Conservation (phyloP, 1,140 invertebrate genomes). For the Pogonus chalceus region DNA sequence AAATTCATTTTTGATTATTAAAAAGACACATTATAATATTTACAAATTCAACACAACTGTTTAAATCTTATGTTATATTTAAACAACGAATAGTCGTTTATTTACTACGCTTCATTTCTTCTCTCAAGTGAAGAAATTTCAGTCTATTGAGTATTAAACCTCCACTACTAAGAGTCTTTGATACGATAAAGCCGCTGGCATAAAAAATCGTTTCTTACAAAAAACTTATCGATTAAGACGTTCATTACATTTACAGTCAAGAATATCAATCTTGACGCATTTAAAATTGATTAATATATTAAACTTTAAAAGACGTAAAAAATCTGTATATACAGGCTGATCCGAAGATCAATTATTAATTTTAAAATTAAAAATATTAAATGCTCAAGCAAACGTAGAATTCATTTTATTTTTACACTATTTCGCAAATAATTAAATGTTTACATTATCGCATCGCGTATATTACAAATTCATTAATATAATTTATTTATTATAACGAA, state of each 20-base stretch:
- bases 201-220: too few species aligned
- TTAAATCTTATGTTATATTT: not conserved
- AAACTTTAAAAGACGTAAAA: not conserved
- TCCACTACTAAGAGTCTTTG: not conserved
- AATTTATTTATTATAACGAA: not conserved
- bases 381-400: too few species aligned
- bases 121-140: not conserved
- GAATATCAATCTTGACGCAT: too few species aligned
- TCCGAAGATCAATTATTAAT: too few species aligned
- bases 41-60: not conserved
- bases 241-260: too few species aligned
- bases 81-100: too few species aligned
- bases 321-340: too few species aligned
- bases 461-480: not conserved
- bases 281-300: not conserved
- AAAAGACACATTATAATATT: constrained; percentile 6
- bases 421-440: too few species aligned
- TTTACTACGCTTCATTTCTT: too few species aligned
- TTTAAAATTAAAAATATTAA: too few species aligned
- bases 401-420: too few species aligned
- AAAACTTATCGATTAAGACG: too few species aligned
- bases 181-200: not conserved
- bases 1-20: constrained; percentile 7
- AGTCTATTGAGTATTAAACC: constrained; percentile 3
- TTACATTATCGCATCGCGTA: not conserved